phyloP scores from a whole-genome alignment of 2,797 vertebrate genomes.

The Schizothorax lantsangensis region DNA sequence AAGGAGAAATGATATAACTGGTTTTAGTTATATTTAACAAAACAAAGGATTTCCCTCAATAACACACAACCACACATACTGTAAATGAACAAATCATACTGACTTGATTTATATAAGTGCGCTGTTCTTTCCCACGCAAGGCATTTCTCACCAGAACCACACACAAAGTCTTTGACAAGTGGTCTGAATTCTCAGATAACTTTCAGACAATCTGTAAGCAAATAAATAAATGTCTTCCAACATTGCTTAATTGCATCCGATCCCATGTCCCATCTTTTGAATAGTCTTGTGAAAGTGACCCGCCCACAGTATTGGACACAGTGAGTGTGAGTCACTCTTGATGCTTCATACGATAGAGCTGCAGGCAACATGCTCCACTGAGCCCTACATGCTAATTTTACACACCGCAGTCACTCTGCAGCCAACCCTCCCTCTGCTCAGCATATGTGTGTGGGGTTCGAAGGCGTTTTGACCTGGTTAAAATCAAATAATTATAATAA shows the following conservation, averaged over 20 bases:
- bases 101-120: background rate
- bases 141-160: constrained; percentile 4
- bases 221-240: background rate
- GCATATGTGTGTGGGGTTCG: constrained; percentile 53
- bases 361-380: constrained; percentile 32
- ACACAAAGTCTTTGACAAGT: background rate
- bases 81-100: background rate
- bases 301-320: constrained; percentile 45
- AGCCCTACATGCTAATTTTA: constrained; percentile 57
- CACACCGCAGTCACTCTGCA: constrained; percentile 20
- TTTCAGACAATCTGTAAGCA: background rate
- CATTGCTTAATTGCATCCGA: background rate
- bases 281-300: constrained; percentile 29
- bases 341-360: constrained; percentile 31
- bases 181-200: background rate
- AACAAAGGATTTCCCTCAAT: constrained; percentile 1
- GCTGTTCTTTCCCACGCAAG: background rate
- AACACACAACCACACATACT: constrained; percentile 8
- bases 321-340: constrained; percentile 35
- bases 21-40: constrained; percentile 28
- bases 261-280: background rate
- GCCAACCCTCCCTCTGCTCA: constrained; percentile 50
- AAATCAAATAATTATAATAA: constrained; percentile 26
- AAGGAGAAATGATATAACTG: background rate
- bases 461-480: constrained; percentile 32